Evolutionary conservation across 1,140 invertebrate species (phyloP).

Genomic region (Lasaia peninsularis): DNA sequence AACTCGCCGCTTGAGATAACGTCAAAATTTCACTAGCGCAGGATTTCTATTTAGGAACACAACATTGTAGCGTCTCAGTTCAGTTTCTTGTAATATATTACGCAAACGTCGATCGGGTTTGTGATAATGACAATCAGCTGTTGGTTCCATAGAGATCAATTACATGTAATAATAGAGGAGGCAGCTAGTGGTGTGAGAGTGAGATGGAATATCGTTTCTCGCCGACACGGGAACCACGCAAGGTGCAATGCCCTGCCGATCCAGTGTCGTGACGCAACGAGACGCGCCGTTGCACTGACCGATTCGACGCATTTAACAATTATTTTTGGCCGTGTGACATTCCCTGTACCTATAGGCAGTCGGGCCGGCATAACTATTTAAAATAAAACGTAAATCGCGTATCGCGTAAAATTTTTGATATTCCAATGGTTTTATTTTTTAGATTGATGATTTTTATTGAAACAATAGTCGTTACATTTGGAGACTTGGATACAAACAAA

Average conservation of each 20-base stretch:
- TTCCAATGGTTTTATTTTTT: too few species aligned
- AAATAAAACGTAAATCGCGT: constrained; percentile 26
- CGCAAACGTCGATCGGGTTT: constrained; percentile 12
- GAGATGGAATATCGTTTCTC: constrained; percentile 31
- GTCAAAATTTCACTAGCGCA: too few species aligned
- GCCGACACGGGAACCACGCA: constrained; percentile 34
- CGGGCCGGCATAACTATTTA: neutral
- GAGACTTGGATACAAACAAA: too few species aligned
- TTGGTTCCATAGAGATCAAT: constrained; percentile 59
- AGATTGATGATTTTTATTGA: too few species aligned
- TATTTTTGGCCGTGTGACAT: constrained; percentile 66
- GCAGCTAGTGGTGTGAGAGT: constrained; percentile 27
- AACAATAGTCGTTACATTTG: too few species aligned
- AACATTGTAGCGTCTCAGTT: neutral
- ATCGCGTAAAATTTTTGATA: too few species aligned
- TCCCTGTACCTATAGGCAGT: constrained; percentile 45
- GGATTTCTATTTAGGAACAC: too few species aligned
- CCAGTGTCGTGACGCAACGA: constrained; percentile 67
- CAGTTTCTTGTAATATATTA: constrained; percentile 2
- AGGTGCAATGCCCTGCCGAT: constrained; percentile 67
- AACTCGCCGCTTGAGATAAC: too few species aligned
- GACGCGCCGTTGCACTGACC: constrained; percentile 63
- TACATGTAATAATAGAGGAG: constrained; percentile 37
- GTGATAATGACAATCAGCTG: constrained; percentile 63
- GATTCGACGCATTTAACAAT: constrained; percentile 41